A percentile compares a stretch with the other conserved stretches of the same genome.
Conservation (phyloP, 2,888 invertebrate species). For the Sussaba pulchella region DNA sequence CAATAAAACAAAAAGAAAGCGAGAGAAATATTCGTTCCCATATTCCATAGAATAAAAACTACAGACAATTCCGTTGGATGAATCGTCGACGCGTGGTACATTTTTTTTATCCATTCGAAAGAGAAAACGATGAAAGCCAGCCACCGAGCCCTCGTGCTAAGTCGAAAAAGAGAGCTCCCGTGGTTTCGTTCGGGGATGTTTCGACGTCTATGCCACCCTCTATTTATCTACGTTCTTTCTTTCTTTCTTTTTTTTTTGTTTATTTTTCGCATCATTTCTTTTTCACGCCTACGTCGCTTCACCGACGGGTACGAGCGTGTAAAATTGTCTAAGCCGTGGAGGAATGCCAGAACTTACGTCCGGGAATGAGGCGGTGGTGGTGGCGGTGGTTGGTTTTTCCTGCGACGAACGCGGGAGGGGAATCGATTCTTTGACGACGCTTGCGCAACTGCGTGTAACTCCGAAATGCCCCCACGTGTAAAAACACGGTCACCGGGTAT, state of each 20-base stretch:
- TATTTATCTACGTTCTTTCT: no score
- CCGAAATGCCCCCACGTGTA: constrained; percentile 78
- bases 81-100: constrained; percentile 25
- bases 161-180: no score
- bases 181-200: no score
- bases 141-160: no score
- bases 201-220: no score
- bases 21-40: no score
- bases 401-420: constrained; percentile 76
- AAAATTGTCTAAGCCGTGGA: no score
- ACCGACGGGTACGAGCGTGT: no score
- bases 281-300: constrained; percentile 15
- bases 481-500: constrained; percentile 65
- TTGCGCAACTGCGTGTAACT: constrained; percentile 77
- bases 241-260: background rate
- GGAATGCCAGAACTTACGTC: no score
- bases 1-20: no score
- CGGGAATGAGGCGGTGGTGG: constrained; percentile 27
- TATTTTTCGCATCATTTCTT: constrained; percentile 15
- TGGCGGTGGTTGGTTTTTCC: constrained; percentile 34
- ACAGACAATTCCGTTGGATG: constrained; percentile 9
- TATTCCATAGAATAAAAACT: constrained; percentile 7
- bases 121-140: background rate
- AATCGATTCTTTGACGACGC: constrained; percentile 80
- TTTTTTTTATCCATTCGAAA: constrained; percentile 25